Conservation (phyloP, 2,888 invertebrate genomes). For the Scaptomyza cyrtandrae region DNA sequence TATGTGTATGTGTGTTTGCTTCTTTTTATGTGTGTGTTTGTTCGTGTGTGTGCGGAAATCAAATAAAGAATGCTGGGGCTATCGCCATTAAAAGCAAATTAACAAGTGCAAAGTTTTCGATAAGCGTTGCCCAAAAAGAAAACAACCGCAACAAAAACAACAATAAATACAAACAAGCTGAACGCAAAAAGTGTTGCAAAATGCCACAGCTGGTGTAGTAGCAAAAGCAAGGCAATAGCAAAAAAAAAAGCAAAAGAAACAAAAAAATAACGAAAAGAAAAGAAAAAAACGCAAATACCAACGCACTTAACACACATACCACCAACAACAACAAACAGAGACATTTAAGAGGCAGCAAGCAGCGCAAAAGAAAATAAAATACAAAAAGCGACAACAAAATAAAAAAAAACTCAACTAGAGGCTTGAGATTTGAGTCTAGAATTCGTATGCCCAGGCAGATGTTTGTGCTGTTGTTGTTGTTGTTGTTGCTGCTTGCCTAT, state of each 20-base stretch:
- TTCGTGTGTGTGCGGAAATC: conserved; percentile 35
- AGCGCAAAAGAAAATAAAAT: conserved; percentile 21
- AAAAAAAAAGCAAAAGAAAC: conserved; percentile 18
- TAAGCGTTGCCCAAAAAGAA: conserved; percentile 23
- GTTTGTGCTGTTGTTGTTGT: conserved; percentile 21
- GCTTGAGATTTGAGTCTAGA: conserved; percentile 49
- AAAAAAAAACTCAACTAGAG: conserved; percentile 22
- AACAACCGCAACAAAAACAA: conserved; percentile 19
- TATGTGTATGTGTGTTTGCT: conserved; percentile 16
- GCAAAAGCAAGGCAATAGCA: conserved; percentile 5
- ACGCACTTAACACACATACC: conserved; percentile 80
- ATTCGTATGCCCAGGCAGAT: conserved; percentile 17
- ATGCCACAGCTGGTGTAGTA: conserved; percentile 64
- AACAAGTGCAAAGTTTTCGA: conserved; percentile 44
- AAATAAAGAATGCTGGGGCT: conserved; percentile 43
- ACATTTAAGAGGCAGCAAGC: conserved; percentile 49
- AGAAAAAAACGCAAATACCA: conserved; percentile 69
- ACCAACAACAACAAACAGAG: conserved; percentile 50
- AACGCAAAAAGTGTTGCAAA: conserved; percentile 64
- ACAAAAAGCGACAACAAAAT: conserved; percentile 19
- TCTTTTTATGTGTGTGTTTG: conserved; percentile 9
- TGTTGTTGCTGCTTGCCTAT: conserved; percentile 35
- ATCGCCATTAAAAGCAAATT: conserved; percentile 55
- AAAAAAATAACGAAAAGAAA: conserved; percentile 3
- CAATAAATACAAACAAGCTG: conserved; percentile 37